A percentile compares a stretch with the other conserved stretches of the same genome.
Conservation (phyloP, 1,140 invertebrate species). For the Saxidomus purpurata region DNA sequence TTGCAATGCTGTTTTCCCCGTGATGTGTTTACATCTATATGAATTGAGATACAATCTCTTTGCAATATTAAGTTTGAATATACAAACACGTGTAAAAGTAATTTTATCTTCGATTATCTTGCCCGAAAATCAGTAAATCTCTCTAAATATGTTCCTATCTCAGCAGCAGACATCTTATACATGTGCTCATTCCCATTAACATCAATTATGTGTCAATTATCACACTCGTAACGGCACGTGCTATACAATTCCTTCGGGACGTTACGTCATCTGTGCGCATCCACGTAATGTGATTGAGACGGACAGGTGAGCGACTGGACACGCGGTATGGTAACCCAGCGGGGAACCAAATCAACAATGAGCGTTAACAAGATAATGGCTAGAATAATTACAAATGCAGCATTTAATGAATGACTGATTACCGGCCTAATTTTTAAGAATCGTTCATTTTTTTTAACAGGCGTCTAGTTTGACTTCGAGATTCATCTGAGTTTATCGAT, state of each 20-base stretch:
- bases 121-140: slow-evolving; percentile 60
- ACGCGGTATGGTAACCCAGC: background rate
- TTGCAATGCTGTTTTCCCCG: too few relatives aligned
- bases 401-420: too few relatives aligned
- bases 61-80: slow-evolving; percentile 47
- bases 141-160: slow-evolving; percentile 22
- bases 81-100: slow-evolving; percentile 62
- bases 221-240: slow-evolving; percentile 61
- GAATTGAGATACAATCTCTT: background rate
- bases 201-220: slow-evolving; percentile 68
- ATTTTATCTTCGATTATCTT: slow-evolving; percentile 61
- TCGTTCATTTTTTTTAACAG: too few relatives aligned
- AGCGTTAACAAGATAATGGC: slow-evolving; percentile 8
- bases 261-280: slow-evolving; percentile 42
- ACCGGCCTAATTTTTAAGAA: too few relatives aligned
- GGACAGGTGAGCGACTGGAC: slow-evolving; percentile 50
- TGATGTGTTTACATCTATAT: background rate
- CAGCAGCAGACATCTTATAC: slow-evolving; percentile 13
- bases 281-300: slow-evolving; percentile 40
- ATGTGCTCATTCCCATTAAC: slow-evolving; percentile 53
- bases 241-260: slow-evolving; percentile 19
- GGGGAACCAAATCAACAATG: background rate
- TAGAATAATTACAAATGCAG: background rate
- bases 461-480: too few relatives aligned
- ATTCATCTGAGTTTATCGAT: too few relatives aligned